These are phyloP conservation scores for Acleris cristana DNA, from an alignment of 2,888 invertebrate species.

Conservation along the genomic window DNA sequence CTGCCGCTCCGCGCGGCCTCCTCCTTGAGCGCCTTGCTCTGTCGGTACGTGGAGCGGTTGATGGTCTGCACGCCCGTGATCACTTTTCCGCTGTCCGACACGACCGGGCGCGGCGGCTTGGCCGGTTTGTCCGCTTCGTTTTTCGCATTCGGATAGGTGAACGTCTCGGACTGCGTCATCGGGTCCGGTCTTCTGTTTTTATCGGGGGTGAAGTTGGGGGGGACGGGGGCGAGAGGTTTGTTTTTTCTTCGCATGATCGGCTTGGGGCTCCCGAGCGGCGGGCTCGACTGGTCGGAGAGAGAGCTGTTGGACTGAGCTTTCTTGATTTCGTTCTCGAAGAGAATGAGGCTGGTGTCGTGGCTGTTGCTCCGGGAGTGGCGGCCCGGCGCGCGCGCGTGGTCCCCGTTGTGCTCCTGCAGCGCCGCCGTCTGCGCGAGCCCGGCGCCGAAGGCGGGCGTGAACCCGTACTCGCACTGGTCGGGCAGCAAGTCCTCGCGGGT, in stretches of 20 bases:
- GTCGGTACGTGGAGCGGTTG: constrained; percentile 84
- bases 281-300: constrained; percentile 87
- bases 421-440: constrained; percentile 74
- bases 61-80: constrained; percentile 84
- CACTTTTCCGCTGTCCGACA: constrained; percentile 76
- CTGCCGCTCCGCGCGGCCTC: constrained; percentile 70
- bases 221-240: constrained; percentile 89
- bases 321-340: constrained; percentile 78
- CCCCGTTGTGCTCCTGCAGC: constrained; percentile 75
- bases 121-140: constrained; percentile 80
- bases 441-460: constrained; percentile 67
- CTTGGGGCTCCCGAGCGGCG: constrained; percentile 89
- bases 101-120: constrained; percentile 86
- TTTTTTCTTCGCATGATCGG: constrained; percentile 88
- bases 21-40: constrained; percentile 76
- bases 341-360: constrained; percentile 83
- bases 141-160: constrained; percentile 54
- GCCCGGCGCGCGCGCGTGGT: constrained; percentile 62
- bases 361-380: constrained; percentile 84
- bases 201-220: constrained; percentile 84
- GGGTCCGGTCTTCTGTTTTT: constrained; percentile 66
- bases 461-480: constrained; percentile 78
- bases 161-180: constrained; percentile 48
- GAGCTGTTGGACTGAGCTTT: constrained; percentile 88
- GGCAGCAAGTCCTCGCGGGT: constrained; percentile 83